Base-by-base conservation (phyloP, 2,113 vertebrate species). In the Limnothrissa miodon region DNA sequence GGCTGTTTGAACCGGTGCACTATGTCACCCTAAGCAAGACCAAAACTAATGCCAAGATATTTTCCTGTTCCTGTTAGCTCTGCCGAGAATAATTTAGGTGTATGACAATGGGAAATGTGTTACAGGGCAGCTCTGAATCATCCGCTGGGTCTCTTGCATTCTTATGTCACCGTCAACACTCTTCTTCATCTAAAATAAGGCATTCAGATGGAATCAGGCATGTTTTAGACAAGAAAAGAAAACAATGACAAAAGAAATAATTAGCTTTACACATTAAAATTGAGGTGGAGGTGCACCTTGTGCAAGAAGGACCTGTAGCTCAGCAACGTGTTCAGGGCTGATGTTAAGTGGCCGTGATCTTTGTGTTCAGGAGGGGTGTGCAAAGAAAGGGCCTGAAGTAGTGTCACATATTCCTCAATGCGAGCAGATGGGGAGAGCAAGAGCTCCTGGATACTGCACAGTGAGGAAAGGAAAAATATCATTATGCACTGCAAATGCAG, bases 61-160 rank as follows among this genome's bases (percentile, higher is more conserved):
- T 33, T 74, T 74, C 66, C 66, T 15, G 29, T 74, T 33, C 36
- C 66, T 36, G 25, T 17, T 33, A 74, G 17, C 15, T 62, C n/a
- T 9, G 11, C 33, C 66, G 17, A 36, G 66, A 74, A 36, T 74
- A 74, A 74, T 74, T 36, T 36, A 74, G 29, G 29, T 15, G 15
- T 80, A 36, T 88, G 80, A 83, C 45, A 78, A 13, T 56, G 70
- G 11, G 0, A 45, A 62, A 42, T 11, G 86, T 92, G 92, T 74
- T 93, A 97, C 97, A 23, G 95, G 96, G 89, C 95, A 96, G 45
- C 94, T 93, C 70, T 87, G 89, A 86, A 97, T 93, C 85, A 66
- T 88, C 48, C 83, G 90, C 92, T 96, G 94, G 0, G 92, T 88
- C 21, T 95, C 92, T 83, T 91, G 87, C 80, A 97, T 88, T 86